Conservation (phyloP, 2,797 vertebrate genomes). For the Anguilla megastoma region DNA sequence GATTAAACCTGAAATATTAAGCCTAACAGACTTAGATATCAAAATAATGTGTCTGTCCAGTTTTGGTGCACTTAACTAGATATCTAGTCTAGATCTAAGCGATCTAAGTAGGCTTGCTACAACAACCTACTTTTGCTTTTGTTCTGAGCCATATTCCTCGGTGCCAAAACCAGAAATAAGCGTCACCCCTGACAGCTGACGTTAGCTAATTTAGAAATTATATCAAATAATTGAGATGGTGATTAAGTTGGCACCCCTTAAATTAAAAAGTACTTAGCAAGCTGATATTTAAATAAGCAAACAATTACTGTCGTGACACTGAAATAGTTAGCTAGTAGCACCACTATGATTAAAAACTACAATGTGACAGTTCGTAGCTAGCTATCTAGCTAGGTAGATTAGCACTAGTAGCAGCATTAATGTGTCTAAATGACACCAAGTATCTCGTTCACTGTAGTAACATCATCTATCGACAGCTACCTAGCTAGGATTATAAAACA, state of each 20-base stretch:
- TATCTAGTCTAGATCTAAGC: neutral
- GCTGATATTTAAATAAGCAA: neutral
- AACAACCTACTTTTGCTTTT: neutral
- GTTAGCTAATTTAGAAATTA: neutral
- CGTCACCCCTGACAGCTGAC: neutral
- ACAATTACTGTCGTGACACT: neutral
- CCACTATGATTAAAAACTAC: neutral
- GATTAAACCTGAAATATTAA: neutral
- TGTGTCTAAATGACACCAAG: neutral
- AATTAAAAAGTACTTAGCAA: neutral
- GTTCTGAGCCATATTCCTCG: neutral
- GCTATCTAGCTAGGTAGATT: no score
- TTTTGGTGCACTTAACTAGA: neutral
- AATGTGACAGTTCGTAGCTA: neutral
- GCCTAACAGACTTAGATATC: neutral
- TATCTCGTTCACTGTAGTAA: neutral
- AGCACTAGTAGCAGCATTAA: neutral
- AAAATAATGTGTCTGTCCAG: neutral
- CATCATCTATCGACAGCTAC: neutral
- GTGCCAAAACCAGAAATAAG: neutral
- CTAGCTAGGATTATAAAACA: neutral
- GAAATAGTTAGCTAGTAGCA: neutral
- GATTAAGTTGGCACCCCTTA: no score
- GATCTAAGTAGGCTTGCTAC: neutral
- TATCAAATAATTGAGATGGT: no score